Base-by-base conservation (phyloP, 2,797 vertebrate species). In the Enteromius trimaculatus region DNA sequence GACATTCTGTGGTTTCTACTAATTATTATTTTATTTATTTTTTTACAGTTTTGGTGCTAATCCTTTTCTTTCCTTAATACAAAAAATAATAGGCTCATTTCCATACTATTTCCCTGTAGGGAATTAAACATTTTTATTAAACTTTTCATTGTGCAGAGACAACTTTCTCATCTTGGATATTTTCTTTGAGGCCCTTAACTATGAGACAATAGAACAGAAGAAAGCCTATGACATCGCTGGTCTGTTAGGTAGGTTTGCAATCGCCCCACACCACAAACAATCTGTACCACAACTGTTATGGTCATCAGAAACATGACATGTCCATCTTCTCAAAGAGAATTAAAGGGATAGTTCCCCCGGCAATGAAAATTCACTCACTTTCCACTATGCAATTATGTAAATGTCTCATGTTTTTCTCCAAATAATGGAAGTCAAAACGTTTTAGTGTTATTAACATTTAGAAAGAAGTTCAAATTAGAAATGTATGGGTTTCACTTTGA, bases 131-230 rank as follows among this genome's bases (percentile, higher is more conserved):
- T 44, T 76, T 80, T 37, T 55, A 68, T 75, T 65, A 39, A 72
- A 44, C 17, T 34, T 80, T 69, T 77, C 26, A 79, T 72, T 26
- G 13, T 87, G 21, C 92, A 99, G 98, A 91, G 98, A 99, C 93
- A 99, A 99, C 93, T 99, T 99, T 92, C 93, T 99, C 84, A 97
- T 99, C 76, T 93, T 99, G 79, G 98, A 99, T 80, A 96, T 99
- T 92, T 99, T 98, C 94, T 99, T 99, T 71, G 98, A 99, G 90
- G 97, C 97, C 0, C 94, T 99, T 80, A 99, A 98, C 90, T 99
- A 97, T 0, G 98, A 98, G 91, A 96, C 96, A 3, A 96, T 98
- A 83, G 97, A 99, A 90, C 98, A 99, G 91, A 97, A 96, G 94
- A 98, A 96, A 91, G 98, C 97, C 0, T 99, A 99, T 0, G 96